A percentile compares a stretch with the other conserved stretches of the same genome.
Conservation (phyloP, 2,113 vertebrate genomes). For the Brachirus orientalis region DNA sequence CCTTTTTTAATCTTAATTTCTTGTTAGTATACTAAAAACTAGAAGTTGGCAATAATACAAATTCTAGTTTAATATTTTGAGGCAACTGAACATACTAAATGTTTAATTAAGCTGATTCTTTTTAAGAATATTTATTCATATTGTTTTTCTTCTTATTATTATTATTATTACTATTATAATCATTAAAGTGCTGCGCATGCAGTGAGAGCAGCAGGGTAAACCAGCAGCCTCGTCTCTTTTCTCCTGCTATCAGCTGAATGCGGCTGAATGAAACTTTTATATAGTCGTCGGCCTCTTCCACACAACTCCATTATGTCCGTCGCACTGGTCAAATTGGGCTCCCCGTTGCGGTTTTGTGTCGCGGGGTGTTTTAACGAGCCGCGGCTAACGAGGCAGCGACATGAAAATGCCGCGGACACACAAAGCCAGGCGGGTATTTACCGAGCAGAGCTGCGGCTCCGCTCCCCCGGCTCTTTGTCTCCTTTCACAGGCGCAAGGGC, state of each 20-base stretch:
- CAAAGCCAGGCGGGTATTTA: constrained; percentile 60
- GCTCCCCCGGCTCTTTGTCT: constrained; percentile 60
- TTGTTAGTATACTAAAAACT: no score
- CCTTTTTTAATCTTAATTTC: no score
- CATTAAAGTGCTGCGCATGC: no score
- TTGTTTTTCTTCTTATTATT: background rate
- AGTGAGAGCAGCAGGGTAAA: background rate
- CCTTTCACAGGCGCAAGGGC: constrained; percentile 69
- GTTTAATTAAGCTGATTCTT: background rate
- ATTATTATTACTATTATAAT: background rate
- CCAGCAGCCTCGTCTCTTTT: background rate
- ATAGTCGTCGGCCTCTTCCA: constrained; percentile 81
- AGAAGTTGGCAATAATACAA: no score
- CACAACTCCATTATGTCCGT: constrained; percentile 89
- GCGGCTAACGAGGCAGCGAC: constrained; percentile 90
- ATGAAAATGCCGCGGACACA: constrained; percentile 90
- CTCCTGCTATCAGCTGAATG: constrained; percentile 29
- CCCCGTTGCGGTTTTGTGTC: constrained; percentile 94
- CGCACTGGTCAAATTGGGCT: constrained; percentile 91
- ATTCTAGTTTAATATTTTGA: no score
- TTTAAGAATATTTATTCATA: background rate
- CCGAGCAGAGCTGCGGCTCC: constrained; percentile 47
- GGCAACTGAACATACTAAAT: no score
- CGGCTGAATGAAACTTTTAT: constrained; percentile 72
- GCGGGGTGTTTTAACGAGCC: constrained; percentile 88